Conservation (phyloP, 2,888 invertebrate genomes). For the Aproaerema taeniolella region DNA sequence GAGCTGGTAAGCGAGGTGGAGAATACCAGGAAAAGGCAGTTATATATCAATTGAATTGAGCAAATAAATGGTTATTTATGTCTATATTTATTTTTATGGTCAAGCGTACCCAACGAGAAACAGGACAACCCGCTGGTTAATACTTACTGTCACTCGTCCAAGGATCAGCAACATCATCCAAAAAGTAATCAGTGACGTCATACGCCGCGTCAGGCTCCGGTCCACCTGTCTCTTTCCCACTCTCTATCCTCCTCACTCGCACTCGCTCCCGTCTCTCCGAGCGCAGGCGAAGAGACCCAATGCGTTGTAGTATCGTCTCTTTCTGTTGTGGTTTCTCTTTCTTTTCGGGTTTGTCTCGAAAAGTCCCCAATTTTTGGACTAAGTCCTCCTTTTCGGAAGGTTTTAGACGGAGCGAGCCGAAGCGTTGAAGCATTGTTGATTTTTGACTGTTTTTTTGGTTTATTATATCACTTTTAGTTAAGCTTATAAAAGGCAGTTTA, state of each 20-base stretch:
- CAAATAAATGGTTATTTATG: too few species aligned
- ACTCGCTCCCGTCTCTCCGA: constrained; percentile 18
- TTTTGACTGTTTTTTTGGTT: neutral
- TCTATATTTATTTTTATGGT: too few species aligned
- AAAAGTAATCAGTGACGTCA: constrained; percentile 84
- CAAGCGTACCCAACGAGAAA: too few species aligned
- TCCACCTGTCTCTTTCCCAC: too few species aligned
- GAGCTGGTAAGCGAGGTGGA: too few species aligned
- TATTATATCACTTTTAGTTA: too few species aligned
- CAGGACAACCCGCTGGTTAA: too few species aligned
- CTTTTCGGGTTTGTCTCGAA: too few species aligned
- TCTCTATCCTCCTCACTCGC: constrained; percentile 4
- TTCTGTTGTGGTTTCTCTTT: neutral
- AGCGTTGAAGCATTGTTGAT: constrained; percentile 30
- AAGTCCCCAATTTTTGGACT: neutral
- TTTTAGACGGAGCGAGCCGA: constrained; percentile 28
- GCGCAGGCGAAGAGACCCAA: constrained; percentile 25
- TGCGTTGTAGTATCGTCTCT: constrained; percentile 31
- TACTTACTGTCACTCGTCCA: too few species aligned
- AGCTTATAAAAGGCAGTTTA: too few species aligned
- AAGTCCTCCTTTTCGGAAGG: constrained; percentile 1
- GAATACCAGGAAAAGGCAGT: too few species aligned
- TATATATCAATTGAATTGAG: too few species aligned
- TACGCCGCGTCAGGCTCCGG: constrained; percentile 81
- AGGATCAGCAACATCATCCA: constrained; percentile 80